phyloP scores from a whole-genome alignment of 2,888 invertebrate genomes.

The Crematogaster levior region DNA sequence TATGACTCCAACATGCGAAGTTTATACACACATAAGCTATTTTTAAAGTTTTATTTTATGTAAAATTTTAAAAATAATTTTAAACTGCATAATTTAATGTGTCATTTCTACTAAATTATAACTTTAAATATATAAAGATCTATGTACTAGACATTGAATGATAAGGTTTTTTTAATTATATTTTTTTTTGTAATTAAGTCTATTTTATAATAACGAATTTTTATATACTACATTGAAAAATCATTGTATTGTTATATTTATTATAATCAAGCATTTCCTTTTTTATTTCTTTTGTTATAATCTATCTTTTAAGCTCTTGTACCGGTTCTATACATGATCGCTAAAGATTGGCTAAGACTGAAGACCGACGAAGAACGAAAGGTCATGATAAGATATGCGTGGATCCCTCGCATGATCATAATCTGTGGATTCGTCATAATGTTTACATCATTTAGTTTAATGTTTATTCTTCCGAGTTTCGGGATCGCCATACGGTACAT shows the following conservation, averaged over 20 bases:
- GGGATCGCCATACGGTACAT: conserved; percentile 53
- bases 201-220: not conserved
- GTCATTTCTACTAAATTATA: not conserved
- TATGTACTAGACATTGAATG: not conserved
- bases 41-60: too few species aligned
- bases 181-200: not conserved
- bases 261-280: not conserved
- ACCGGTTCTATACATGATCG: conserved; percentile 41
- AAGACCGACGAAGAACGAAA: conserved; percentile 48
- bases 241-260: not conserved
- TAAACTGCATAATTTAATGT: not conserved
- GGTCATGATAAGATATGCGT: conserved; percentile 57
- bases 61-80: not conserved
- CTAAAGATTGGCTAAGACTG: conserved; percentile 53
- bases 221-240: not conserved
- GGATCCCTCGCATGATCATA: conserved; percentile 52
- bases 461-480: conserved; percentile 41
- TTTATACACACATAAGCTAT: not conserved
- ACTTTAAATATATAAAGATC: not conserved
- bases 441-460: conserved; percentile 9
- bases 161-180: not conserved
- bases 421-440: conserved; percentile 46
- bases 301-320: conserved; percentile 41
- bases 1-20: not conserved
- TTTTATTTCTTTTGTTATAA: not conserved